Evolutionary conservation across 2,888 invertebrate species (phyloP), one percentile per base, ranked within the genome.

Genomic region (Hydriomena furcata): DNA sequence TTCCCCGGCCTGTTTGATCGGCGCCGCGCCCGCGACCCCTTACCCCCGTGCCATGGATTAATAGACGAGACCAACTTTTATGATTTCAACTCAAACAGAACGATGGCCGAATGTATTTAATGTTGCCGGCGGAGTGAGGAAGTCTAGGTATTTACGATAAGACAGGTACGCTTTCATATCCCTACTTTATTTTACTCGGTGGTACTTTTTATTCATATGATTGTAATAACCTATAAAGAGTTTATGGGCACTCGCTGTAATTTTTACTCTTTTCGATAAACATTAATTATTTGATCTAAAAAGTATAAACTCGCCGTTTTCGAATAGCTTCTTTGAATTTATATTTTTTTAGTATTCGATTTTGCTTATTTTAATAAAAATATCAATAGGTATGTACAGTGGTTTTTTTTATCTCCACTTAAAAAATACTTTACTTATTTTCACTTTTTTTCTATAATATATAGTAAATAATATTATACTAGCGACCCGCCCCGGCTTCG

Each of bases 1-100:
- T 89, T 89, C 89, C 80, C 84, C 81, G 83, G 85, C 85, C 86
- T 85, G 85, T 87, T 87, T 87, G 88, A 87, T 86, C 87, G 85
- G 85, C 82, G 81, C 81, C 84, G 74, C 79, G 76, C 74, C 71
- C 77, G 68, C 75, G 65, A 70, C 70, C 62, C 59, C 61, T 53
- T 60, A 55, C 66, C 65, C 71, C 71, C 74, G 71, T 73, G 61
- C 71, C 76, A 71, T 78, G 83, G 86, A 87, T 88, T 89, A 89
- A 86, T 86, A 86, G 83, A 86, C 77, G 82, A 82, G 84, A 88
- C 84, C 84, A 85, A 89, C 86, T 89, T 88, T 89, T 88, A 88
- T 89, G 87, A 88, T 89, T 89, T 89, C 82, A 87, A 87, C 81
- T 86, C 80, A 85, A 86, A 88, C 82, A 82, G 73, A 77, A 71